phyloP scores from a whole-genome alignment of 2,113 vertebrate genomes.

The Equus quagga region DNA sequence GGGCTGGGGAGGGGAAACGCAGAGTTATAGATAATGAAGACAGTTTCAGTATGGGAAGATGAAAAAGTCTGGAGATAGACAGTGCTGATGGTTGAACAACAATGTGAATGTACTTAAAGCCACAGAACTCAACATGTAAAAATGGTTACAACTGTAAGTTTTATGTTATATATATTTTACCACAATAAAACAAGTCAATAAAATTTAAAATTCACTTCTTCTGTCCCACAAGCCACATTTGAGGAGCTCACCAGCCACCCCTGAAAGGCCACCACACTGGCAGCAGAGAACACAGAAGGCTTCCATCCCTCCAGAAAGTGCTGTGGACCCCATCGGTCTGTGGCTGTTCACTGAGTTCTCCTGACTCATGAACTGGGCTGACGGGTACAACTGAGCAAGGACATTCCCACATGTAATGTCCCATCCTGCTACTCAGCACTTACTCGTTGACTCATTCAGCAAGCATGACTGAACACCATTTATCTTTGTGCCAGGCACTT shows the following conservation, averaged over 20 bases:
- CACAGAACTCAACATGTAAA: neutral
- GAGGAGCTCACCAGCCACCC: neutral
- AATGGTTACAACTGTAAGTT: neutral
- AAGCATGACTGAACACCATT: rapidly evolving
- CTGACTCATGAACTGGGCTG: neutral
- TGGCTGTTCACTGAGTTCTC: rapidly evolving
- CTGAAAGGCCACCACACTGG: rapidly evolving
- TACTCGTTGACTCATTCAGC: neutral
- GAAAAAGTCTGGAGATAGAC: rapidly evolving
- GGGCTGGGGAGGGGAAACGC: neutral
- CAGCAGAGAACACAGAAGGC: rapidly evolving
- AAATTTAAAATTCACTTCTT: neutral
- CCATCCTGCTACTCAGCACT: rapidly evolving
- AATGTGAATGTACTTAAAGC: neutral
- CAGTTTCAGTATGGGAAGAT: neutral
- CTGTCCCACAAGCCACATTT: neutral
- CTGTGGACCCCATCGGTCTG: rapidly evolving
- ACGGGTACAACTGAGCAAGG: rapidly evolving
- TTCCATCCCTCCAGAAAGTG: no score
- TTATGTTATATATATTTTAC: neutral
- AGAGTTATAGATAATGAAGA: neutral
- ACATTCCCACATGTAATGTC: rapidly evolving
- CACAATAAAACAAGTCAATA: neutral
- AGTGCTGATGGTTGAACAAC: rapidly evolving
- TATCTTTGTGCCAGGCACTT: rapidly evolving